Base-by-base conservation (phyloP, 2,888 invertebrate genomes). In the Pteria penguin region DNA sequence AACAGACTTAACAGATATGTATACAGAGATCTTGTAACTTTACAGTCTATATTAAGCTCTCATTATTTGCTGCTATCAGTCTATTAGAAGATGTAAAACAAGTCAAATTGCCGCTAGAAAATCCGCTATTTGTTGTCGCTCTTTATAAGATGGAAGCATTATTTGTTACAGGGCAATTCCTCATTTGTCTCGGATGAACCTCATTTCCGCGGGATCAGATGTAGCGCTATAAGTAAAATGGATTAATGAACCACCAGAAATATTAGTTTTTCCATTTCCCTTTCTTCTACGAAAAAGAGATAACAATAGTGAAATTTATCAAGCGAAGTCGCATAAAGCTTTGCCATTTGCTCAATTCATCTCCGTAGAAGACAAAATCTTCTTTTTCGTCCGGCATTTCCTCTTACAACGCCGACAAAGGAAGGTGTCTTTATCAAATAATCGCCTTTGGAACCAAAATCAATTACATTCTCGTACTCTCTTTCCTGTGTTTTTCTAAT, bases 171-270 rank as follows among this genome's bases (percentile, higher is more conserved):
- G 45, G 45, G 65, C 65, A 65, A 65, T 65, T 22, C 65, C 26
- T 36, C 32, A 18, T 26, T 65, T 32, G 32, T 26, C 36, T 24
- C 26, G 26, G 65, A 65, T 36, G 36, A 36, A 65, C 22, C 55
- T 68, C 68, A 68, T 68, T 68, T 68, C 58, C 65, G 65, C 45
- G 45, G 72, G 65, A 72, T 72, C 72, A 72, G 72, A 72, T 72
- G 72, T 57, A 33, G 29, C 24, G 24, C 33, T 24, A 65, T 72
- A 72, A 65, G 72, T 72, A 72, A 72, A 72, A 45, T 14, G 65
- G 57, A 65, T 72, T 72, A 72, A 72, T 58, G 65, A 72, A 72
- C 57, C 62, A 24, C 52, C 27, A 55, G 52, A 72, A 27, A 36
- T 67, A 67, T 67, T 67, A 67, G 67, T 55, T 55, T 55, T 67